Percentiles rank a stretch among this genome's conserved stretches.
These are phyloP conservation scores for Origma solitaria DNA, from an alignment of 2,113 vertebrate genomes.

Conservation along the genomic window DNA sequence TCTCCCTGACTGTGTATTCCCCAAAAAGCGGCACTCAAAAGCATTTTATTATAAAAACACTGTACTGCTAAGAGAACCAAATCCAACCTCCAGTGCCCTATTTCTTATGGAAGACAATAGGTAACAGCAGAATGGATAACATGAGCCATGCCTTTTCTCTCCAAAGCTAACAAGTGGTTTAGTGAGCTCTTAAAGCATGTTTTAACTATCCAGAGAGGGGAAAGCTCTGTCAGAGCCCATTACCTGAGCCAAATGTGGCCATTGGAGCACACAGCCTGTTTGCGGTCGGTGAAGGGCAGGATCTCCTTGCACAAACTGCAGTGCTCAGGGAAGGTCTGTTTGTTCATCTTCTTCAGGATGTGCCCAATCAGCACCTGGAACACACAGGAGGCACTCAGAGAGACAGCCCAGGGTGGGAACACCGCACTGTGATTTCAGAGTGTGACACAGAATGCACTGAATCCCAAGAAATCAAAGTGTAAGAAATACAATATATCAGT, in stretches of 20 bases:
- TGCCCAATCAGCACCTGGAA: conserved; percentile 92
- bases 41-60: neutral
- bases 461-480: neutral
- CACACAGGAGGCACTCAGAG: neutral
- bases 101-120: neutral
- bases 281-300: conserved; percentile 88
- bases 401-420: neutral
- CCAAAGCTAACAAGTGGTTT: neutral
- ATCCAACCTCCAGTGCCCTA: neutral
- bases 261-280: conserved; percentile 84
- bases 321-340: conserved; percentile 91
- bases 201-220: neutral
- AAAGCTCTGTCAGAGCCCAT: neutral
- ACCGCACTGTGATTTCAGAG: neutral
- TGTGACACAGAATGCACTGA: neutral
- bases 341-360: conserved; percentile 95
- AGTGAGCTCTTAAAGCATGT: neutral
- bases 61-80: neutral
- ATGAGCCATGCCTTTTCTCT: neutral
- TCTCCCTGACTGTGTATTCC: neutral
- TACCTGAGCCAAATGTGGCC: conserved; percentile 97
- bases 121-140: neutral
- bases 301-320: conserved; percentile 91
- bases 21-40: neutral
- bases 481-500: neutral